Conservation (phyloP, 2,113 vertebrate genomes). For the Puntigrus tetrazona region DNA sequence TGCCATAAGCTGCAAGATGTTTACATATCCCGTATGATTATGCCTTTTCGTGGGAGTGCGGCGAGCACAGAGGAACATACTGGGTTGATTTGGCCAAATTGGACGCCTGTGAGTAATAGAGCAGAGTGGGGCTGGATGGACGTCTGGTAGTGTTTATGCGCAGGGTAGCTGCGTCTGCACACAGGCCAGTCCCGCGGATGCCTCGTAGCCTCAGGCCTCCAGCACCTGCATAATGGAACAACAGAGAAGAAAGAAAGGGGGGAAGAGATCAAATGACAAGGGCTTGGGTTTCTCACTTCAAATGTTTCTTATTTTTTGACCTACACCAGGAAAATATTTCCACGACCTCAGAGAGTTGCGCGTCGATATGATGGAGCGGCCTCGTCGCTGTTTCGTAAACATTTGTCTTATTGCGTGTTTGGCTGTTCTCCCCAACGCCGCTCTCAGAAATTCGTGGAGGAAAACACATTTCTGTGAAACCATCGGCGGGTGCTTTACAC, state of each 20-base stretch:
- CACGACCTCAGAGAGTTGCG: constrained; percentile 26
- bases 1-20: constrained; percentile 44
- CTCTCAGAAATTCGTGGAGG: constrained; percentile 4
- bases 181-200: constrained; percentile 57
- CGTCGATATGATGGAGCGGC: constrained; percentile 23
- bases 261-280: constrained; percentile 49
- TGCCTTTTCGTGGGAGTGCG: constrained; percentile 26
- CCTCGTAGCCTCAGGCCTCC: constrained; percentile 56
- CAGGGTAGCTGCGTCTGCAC: constrained; percentile 50
- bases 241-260: constrained; percentile 47
- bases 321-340: constrained; percentile 48
- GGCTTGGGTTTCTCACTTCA: constrained; percentile 46
- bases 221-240: constrained; percentile 65
- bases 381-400: constrained; percentile 29
- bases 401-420: constrained; percentile 26
- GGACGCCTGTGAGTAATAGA: constrained; percentile 55
- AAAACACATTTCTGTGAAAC: constrained; percentile 36
- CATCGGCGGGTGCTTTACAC: constrained; percentile 33
- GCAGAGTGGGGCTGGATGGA: constrained; percentile 20
- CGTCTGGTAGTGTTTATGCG: constrained; percentile 61
- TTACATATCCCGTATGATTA: constrained; percentile 35
- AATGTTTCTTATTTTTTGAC: constrained; percentile 45
- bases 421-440: background rate
- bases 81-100: constrained; percentile 51
- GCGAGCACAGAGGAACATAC: constrained; percentile 29